Conservation (phyloP, 2,113 vertebrate genomes). For the Morone saxatilis region DNA sequence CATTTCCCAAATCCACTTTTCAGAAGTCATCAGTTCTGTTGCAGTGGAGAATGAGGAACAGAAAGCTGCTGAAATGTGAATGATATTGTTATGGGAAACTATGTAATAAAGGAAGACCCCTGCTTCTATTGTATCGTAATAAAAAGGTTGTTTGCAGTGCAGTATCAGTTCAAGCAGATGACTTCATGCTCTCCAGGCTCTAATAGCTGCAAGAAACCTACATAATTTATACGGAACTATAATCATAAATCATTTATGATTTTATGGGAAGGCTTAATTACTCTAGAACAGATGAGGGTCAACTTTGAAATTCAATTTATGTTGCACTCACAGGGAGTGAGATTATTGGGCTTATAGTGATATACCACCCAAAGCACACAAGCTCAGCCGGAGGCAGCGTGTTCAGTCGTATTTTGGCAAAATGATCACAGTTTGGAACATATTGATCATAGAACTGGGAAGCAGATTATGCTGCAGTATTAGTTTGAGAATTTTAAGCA, state of each 20-base stretch:
- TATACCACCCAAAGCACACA: neutral
- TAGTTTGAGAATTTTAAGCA: neutral
- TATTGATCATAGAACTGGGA: neutral
- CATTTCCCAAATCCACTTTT: constrained; percentile 36
- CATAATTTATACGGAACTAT: constrained; percentile 49
- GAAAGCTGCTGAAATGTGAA: constrained; percentile 49
- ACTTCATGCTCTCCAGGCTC: constrained; percentile 14
- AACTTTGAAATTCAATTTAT: constrained; percentile 50
- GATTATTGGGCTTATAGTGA: constrained; percentile 11
- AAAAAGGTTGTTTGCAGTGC: constrained; percentile 33
- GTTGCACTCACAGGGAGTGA: neutral
- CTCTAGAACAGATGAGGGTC: constrained; percentile 45
- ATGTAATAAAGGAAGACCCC: neutral
- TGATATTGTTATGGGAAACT: constrained; percentile 11
- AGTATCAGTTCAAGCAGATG: constrained; percentile 23
- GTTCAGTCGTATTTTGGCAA: neutral
- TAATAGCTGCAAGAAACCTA: constrained; percentile 45
- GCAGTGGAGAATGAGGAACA: neutral
- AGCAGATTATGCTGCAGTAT: neutral
- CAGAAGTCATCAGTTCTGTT: constrained; percentile 25
- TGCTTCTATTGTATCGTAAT: neutral
- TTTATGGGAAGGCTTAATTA: constrained; percentile 51
- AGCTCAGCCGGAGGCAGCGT: neutral
- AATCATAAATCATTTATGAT: constrained; percentile 52
- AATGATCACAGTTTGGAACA: neutral